These are phyloP conservation scores for Perodicticus potto DNA, from an alignment of 2,797 vertebrate species.

Conservation along the genomic window DNA sequence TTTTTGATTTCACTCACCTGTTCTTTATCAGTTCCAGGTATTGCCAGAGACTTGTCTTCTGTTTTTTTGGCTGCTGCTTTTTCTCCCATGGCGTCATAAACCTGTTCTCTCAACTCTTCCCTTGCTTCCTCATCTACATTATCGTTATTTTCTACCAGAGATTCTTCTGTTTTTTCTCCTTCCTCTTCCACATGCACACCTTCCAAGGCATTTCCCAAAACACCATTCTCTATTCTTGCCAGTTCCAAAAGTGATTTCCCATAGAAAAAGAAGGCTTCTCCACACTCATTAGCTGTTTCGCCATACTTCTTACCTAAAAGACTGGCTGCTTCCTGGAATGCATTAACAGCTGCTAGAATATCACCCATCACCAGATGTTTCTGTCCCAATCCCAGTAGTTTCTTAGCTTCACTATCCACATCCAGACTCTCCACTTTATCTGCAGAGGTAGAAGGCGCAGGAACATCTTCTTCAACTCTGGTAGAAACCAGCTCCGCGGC, in stretches of 20 bases:
- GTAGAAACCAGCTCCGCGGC: too few species aligned
- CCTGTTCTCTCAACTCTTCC: constrained; percentile 96
- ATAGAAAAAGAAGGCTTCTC: constrained; percentile 97
- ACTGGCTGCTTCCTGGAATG: constrained; percentile 96
- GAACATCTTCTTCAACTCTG: constrained; percentile 89
- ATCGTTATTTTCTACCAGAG: constrained; percentile 93
- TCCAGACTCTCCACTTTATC: constrained; percentile 91
- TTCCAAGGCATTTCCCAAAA: constrained; percentile 97
- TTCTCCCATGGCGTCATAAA: constrained; percentile 96
- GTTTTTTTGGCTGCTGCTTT: constrained; percentile 88
- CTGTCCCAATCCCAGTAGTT: constrained; percentile 95
- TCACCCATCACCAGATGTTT: constrained; percentile 97
- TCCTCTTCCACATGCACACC: constrained; percentile 96
- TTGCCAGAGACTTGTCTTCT: constrained; percentile 69
- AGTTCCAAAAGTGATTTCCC: constrained; percentile 97
- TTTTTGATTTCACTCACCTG: constrained; percentile 78
- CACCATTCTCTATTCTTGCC: constrained; percentile 98
- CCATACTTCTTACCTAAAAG: constrained; percentile 96
- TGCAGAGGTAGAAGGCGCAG: constrained; percentile 90
- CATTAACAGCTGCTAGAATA: constrained; percentile 94
- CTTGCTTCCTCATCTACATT: constrained; percentile 95
- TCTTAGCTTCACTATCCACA: constrained; percentile 95
- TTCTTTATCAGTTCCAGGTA: constrained; percentile 77
- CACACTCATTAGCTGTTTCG: constrained; percentile 98
- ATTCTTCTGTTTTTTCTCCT: constrained; percentile 91